Base-by-base conservation (phyloP, 2,797 vertebrate species). In the Rhincodon typus region DNA sequence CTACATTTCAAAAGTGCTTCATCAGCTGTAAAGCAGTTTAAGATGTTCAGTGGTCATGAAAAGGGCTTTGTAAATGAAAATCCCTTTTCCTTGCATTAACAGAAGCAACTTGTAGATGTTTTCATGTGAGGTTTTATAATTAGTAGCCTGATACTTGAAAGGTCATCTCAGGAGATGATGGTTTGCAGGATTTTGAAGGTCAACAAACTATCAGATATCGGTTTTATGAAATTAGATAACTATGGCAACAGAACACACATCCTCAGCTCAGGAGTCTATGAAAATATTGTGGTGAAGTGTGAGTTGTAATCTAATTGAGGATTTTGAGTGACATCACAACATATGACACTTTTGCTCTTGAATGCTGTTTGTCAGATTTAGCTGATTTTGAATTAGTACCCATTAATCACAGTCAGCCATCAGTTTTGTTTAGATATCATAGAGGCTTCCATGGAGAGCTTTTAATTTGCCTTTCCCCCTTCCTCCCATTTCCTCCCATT, bases 271-370 rank as follows among this genome's bases (percentile, higher is more conserved):
- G 30, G 69, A 94, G 46, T 46, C 46, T 53, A 50, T 74, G 42
- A 50, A 72, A 70, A 70, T 72, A 30, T 3, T 19, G 38, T 34
- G 74, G 94, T 72, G 46, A 93, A 67, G 27, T 74, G 70, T 72
- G 67, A 94, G 69, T 30, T 70, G 25, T 72, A 94, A 74, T 94
- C 69, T 27, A 74, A 94, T 74, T 94, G 42, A 94, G n/a, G 25
- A 50, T 27, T 74, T 94, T 30, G 46, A 94, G 69, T 72, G 94
- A 67, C 15, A 67, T n/a, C 21, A 67, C n/a, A 62, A 62, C 53
- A 17, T 7, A 94, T 94, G 94, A 74, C 91, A 94, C 5, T 72
- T 34, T 72, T 72, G 15, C 25, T 74, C 46, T 94, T 42, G 74
- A 94, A 12, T 42, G 30, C 46, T 74, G 15, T 72, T 50, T 94